Evolutionary conservation across 2,888 invertebrate species (phyloP), one percentile per base, ranked within the genome.

Genomic region (Apodemia mormo): DNA sequence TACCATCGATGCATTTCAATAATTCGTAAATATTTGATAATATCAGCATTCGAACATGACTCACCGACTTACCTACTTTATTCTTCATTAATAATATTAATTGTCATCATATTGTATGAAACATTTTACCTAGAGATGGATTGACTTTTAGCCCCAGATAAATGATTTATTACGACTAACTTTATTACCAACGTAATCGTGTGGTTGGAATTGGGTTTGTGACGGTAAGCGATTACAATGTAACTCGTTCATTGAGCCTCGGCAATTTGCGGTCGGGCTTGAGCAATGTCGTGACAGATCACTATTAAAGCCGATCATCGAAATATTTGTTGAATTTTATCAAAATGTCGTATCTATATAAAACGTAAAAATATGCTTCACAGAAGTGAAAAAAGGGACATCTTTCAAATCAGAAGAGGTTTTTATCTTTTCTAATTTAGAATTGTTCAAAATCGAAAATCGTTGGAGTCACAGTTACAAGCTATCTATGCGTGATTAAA

Each of bases 231-330:
- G 33, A 61, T 61, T 61, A 33, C 61, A 52, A 52, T 54, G 52
- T 54, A 64, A 33, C 61, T 64, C 61, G 61, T 64, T 64, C 61
- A 64, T 64, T 33, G 33, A 33, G 33, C 61, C 1, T 12, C 14
- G n/a, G 33, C 33, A 33, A 61, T 61, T 61, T 61, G 61, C 61
- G 61, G 61, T 6, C 61, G 61, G 10, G 33, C 33, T 61, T 61
- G 61, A 61, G 61, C 37, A 61, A 61, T 61, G 61, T 61, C 61
- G 61, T 61, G 61, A 37, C 33, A n/a, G n/a, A 61, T 37, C 6
- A 61, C 37, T 10, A 33, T 61, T 61, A 61, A 14, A 12, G 33
- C 29, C 61, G 61, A 61, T 33, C 61, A 33, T 61, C 61, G 12
- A 61, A 33, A 61, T 33, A 14, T 4, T 49, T 0, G 49, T 14